These are phyloP conservation scores for Agrenia bidenticulata DNA, from an alignment of 2,888 invertebrate genomes.

Conservation along the genomic window DNA sequence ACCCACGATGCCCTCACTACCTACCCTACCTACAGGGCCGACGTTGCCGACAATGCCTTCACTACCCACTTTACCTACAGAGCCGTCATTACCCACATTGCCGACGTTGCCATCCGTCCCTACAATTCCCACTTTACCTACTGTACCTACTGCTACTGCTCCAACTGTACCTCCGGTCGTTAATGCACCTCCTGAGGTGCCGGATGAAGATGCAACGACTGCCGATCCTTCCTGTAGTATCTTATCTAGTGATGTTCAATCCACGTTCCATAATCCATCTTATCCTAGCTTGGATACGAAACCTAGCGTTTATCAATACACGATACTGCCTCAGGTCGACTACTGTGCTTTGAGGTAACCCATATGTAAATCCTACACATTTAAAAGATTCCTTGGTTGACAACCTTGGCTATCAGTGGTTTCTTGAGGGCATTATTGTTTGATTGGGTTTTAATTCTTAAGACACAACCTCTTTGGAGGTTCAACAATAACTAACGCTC, in stretches of 20 bases:
- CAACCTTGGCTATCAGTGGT: too few species aligned
- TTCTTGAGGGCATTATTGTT: too few species aligned
- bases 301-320: conserved; percentile 39
- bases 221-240: conserved; percentile 21
- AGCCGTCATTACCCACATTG: conserved; percentile 5
- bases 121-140: conserved; percentile 14
- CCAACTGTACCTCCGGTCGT: neutral
- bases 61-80: neutral
- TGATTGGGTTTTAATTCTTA: too few species aligned
- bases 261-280: conserved; percentile 42
- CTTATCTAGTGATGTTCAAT: conserved; percentile 26
- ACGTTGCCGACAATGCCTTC: conserved; percentile 2
- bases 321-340: conserved; percentile 37
- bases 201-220: neutral
- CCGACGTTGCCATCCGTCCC: conserved; percentile 15
- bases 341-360: conserved; percentile 46
- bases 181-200: conserved; percentile 2
- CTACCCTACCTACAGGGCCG: neutral
- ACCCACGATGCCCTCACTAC: neutral
- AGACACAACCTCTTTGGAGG: too few species aligned
- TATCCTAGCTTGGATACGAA: conserved; percentile 45
- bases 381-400: too few species aligned
- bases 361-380: neutral
- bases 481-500: too few species aligned
- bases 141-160: conserved; percentile 15